A percentile compares a stretch with the other conserved stretches of the same genome.
Evolutionary conservation across 30 jellyfish, hydroid and myxozoan genomes (phyloP).

Genomic region (Pseudorhiza aurosa): DNA sequence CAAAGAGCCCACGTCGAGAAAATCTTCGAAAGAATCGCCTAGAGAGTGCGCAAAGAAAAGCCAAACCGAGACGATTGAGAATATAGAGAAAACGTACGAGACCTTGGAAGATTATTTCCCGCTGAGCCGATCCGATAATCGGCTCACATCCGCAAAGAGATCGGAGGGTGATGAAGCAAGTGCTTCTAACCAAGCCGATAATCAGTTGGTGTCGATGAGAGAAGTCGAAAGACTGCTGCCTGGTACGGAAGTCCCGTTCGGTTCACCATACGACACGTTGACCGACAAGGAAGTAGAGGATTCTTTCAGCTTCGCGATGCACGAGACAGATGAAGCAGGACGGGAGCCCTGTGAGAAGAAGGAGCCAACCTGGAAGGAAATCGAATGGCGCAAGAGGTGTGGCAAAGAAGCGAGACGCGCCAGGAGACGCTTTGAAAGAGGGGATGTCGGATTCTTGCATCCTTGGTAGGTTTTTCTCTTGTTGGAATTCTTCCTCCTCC

Average conservation of each 20-base stretch:
- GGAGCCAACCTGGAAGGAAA: constrained; percentile 86
- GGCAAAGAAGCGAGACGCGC: constrained; percentile 67
- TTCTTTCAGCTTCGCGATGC: constrained; percentile 53
- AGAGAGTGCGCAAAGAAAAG: constrained; percentile 35
- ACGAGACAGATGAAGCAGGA: constrained; percentile 23
- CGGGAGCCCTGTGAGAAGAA: constrained; percentile 28
- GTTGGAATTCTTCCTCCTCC: no score
- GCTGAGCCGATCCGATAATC: constrained; percentile 42
- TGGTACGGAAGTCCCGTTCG: constrained; percentile 19
- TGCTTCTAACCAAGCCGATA: constrained; percentile 5
- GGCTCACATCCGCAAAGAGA: constrained; percentile 2
- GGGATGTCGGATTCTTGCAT: constrained; percentile 86
- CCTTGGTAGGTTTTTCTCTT: constrained; percentile 53
- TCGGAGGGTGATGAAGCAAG: constrained; percentile 9
- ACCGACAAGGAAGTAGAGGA: constrained; percentile 91
- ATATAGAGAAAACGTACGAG: constrained; percentile 53
- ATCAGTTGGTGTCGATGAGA: constrained; percentile 15
- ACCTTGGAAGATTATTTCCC: constrained; percentile 67
- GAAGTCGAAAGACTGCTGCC: constrained; percentile 38
- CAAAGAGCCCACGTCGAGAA: constrained; percentile 39
- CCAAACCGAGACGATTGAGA: constrained; percentile 39
- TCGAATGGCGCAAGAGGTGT: constrained; percentile 77
- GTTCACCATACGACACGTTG: constrained; percentile 62
- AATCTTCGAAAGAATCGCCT: constrained; percentile 47
- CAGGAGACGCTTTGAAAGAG: constrained; percentile 82